Evolutionary conservation across 2,113 vertebrate species (phyloP).

Genomic region (Pogona vitticeps): DNA sequence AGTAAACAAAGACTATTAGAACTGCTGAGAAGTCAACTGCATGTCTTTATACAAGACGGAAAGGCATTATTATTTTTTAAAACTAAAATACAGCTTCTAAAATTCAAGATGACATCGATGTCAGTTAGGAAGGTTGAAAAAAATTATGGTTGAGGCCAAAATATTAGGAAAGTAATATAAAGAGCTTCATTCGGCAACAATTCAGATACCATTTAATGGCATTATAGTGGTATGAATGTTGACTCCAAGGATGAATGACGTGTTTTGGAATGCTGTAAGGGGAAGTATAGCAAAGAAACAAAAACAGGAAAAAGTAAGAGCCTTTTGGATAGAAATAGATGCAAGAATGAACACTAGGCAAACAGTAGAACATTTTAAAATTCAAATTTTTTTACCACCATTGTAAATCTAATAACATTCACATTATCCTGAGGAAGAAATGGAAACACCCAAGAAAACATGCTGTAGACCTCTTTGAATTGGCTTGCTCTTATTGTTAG

Average conservation of each 20-base stretch:
- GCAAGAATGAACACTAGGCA: not conserved
- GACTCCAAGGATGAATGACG: rapidly evolving
- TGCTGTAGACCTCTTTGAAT: not conserved
- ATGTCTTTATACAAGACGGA: conserved; percentile 3
- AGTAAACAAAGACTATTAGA: not conserved
- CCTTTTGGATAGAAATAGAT: not conserved
- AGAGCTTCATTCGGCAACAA: not conserved
- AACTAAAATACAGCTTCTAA: not conserved
- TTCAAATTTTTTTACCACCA: not conserved
- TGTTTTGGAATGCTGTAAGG: rapidly evolving
- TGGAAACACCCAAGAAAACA: not conserved
- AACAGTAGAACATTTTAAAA: not conserved
- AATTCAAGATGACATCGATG: conserved; percentile 7
- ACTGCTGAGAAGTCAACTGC: not conserved
- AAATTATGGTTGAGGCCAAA: not conserved
- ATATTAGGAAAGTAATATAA: not conserved
- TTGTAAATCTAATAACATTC: conserved; percentile 2
- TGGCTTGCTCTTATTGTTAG: not conserved
- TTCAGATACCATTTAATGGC: rapidly evolving
- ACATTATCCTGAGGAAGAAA: not conserved
- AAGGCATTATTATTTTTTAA: conserved; percentile 6
- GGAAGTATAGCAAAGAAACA: not conserved
- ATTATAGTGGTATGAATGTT: rapidly evolving
- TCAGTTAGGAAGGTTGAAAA: not conserved
- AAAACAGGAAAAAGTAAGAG: not conserved